Evolutionary conservation across 2,888 invertebrate genomes (phyloP).

Genomic region (Notocelia uddmanniana): DNA sequence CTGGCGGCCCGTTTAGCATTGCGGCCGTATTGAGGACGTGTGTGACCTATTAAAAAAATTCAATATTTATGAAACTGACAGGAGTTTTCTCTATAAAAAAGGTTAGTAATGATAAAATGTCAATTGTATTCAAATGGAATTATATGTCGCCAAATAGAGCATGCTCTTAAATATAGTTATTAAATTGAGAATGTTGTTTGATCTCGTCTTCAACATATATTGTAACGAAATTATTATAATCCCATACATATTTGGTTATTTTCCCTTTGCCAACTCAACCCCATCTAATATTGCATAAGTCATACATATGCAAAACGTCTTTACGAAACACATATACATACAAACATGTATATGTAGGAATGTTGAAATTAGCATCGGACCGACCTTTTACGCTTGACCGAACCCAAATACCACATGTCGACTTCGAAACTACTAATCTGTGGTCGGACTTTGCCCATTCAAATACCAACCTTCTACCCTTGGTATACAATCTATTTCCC

Average conservation of each 20-base stretch:
- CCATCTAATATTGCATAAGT: conserved; percentile 21
- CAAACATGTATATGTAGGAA: conserved; percentile 19
- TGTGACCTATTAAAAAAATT: too few species aligned
- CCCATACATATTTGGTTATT: conserved; percentile 12
- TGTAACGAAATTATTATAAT: background rate
- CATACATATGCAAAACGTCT: conserved; percentile 19
- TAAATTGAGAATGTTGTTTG: background rate
- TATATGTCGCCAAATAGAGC: background rate
- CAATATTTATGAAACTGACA: too few species aligned
- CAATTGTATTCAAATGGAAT: too few species aligned
- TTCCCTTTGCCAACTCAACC: conserved; percentile 24
- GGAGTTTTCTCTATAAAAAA: too few species aligned
- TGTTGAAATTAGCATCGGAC: conserved; percentile 40
- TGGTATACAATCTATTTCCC: background rate
- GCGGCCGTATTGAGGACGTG: too few species aligned
- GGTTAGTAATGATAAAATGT: too few species aligned
- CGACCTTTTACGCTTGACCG: conserved; percentile 38
- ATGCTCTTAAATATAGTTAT: background rate
- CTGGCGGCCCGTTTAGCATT: too few species aligned
- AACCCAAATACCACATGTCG: conserved; percentile 36
- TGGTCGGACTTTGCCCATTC: background rate
- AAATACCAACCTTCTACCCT: background rate
- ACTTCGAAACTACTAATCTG: conserved; percentile 42
- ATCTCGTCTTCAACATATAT: background rate
- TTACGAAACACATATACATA: background rate